Evolutionary conservation across 2,113 vertebrate species (phyloP).

Genomic region (Pelvicachromis taeniatus): DNA sequence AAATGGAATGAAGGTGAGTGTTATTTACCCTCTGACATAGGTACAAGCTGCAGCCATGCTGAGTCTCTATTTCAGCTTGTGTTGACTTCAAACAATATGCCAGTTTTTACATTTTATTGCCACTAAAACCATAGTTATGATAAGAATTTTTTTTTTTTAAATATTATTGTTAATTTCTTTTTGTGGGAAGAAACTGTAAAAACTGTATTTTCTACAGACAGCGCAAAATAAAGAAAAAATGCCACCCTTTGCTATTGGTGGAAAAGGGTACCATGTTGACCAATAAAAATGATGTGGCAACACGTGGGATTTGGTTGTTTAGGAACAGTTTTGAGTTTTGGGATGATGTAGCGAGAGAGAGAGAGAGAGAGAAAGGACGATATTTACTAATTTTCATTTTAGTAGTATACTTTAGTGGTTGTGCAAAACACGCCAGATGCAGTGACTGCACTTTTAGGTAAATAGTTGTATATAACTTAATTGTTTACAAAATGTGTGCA

Average conservation of each 20-base stretch:
- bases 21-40: background rate
- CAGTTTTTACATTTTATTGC: background rate
- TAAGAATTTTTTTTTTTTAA: too few relatives aligned
- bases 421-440: background rate
- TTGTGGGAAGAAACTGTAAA: background rate
- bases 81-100: background rate
- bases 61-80: background rate
- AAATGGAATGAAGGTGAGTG: background rate
- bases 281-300: background rate
- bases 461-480: background rate
- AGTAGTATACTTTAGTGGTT: background rate
- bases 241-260: background rate
- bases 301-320: background rate
- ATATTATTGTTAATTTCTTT: too few relatives aligned
- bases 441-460: background rate
- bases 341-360: background rate
- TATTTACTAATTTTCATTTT: rapidly evolving
- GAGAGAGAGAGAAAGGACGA: background rate
- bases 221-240: background rate
- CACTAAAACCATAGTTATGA: background rate
- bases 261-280: background rate
- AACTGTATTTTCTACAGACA: background rate
- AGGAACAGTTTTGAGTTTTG: background rate
- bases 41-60: background rate
- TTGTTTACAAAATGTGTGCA: background rate